phyloP scores from a whole-genome alignment of 1,140 invertebrate species.

The Hesperophylax magnus region DNA sequence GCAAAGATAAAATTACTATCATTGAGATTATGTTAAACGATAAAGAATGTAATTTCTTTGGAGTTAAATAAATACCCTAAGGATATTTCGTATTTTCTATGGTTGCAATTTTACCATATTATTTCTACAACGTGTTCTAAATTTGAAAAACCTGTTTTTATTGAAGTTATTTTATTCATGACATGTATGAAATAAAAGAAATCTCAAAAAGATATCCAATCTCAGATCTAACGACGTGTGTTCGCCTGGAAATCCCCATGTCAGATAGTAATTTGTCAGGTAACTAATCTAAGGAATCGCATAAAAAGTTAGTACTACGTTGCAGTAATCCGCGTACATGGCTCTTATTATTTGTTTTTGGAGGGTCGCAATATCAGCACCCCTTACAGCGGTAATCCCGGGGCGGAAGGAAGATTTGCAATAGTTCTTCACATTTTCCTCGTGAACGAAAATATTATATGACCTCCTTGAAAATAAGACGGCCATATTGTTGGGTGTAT shows the following conservation, averaged over 20 bases:
- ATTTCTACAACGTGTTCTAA: no score
- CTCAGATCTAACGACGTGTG: conserved; percentile 22
- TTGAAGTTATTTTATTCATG: neutral
- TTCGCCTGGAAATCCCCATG: conserved; percentile 12
- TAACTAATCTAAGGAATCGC: conserved; percentile 30
- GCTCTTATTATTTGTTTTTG: conserved; percentile 33
- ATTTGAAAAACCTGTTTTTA: no score
- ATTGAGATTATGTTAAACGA: no score
- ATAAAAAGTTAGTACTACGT: conserved; percentile 39
- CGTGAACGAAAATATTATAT: conserved; percentile 50
- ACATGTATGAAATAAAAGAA: neutral
- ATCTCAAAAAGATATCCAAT: neutral
- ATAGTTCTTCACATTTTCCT: conserved; percentile 48
- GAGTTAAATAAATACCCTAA: no score
- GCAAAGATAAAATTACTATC: no score
- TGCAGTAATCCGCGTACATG: conserved; percentile 24
- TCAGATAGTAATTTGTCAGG: conserved; percentile 41
- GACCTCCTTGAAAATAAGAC: conserved; percentile 32
- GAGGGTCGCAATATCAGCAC: conserved; percentile 11
- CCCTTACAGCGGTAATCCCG: conserved; percentile 37
- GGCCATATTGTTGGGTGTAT: neutral
- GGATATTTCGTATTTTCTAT: no score
- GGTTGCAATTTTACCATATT: no score
- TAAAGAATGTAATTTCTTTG: no score
- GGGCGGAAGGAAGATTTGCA: conserved; percentile 37